Evolutionary conservation across 2,113 vertebrate genomes (phyloP), one percentile per base, ranked within the genome.

Genomic region (Rallus limicola): DNA sequence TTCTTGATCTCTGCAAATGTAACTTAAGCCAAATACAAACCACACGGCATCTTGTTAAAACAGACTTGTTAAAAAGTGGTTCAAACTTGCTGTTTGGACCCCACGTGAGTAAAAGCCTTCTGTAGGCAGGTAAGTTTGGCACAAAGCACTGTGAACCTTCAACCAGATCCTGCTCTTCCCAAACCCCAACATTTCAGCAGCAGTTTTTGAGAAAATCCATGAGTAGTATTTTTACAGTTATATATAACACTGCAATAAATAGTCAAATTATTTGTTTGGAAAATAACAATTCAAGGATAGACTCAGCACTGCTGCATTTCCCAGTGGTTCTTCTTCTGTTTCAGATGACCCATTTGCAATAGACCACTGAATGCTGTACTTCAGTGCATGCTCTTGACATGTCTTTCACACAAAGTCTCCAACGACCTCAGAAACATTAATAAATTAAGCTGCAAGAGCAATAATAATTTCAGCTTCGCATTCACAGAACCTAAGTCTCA

Each of bases 361-460:
- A 8, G 60, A 71, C 21, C 55, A 83, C 72, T 59, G 52, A 82
- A 71, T 75, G 79, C 38, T 53, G 33, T 71, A 68, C 24, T 82
- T 82, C 84, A 84, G 24, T 71, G 62, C 42, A 34, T 48, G 14
- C 50, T 85, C 63, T 75, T 87, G 82, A 91, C 70, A 55, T 38
- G 58, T 24, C 78, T 90, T 93, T 93, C 88, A 85, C 62, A 44
- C 24, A 68, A 69, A 76, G 34, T 62, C 77, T 93, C 65, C 59
- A 82, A 93, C 79, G 38, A 82, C 58, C 24, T 93, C 77, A 91
- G 29, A 89, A 89, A 76, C 58, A 65, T 87, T 76, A 95, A 82
- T 71, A 86, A 91, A 88, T 76, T 40, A 86, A 38, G 17, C 25
- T 28, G 34, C 21, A 77, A 75, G 33, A 84, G 36, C 65, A 87